Conservation (phyloP, 2,888 invertebrate genomes). For the Dryococelus australis region DNA sequence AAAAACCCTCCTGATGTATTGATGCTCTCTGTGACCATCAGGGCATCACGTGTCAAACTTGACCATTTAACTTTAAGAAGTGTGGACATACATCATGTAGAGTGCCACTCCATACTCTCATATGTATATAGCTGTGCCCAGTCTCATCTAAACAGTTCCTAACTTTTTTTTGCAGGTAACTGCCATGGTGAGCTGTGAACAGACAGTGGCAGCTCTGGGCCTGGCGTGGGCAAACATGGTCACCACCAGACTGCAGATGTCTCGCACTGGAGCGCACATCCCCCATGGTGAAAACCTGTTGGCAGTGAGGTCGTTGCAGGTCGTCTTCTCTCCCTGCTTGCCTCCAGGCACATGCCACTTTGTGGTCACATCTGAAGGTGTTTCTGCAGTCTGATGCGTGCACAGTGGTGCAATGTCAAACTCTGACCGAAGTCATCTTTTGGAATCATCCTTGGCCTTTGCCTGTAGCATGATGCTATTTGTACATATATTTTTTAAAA, state of each 20-base stretch:
- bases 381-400: constrained; percentile 44
- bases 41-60: too few relatives aligned
- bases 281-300: constrained; percentile 44
- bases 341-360: constrained; percentile 61
- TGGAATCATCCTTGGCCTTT: too few relatives aligned
- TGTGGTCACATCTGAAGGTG: constrained; percentile 61
- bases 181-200: constrained; percentile 35
- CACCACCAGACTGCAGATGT: constrained; percentile 65
- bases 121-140: background rate
- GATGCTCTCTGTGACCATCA: too few relatives aligned
- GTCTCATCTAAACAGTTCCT: background rate
- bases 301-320: constrained; percentile 58
- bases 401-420: background rate
- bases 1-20: too few relatives aligned
- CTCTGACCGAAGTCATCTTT: too few relatives aligned
- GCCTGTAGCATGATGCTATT: too few relatives aligned
- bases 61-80: too few relatives aligned
- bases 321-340: constrained; percentile 67
- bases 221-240: constrained; percentile 72
- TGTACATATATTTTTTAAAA: too few relatives aligned
- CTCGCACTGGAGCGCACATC: constrained; percentile 51
- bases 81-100: too few relatives aligned
- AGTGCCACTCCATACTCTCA: too few relatives aligned
- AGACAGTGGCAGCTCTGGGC: constrained; percentile 67
- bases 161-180: constrained; percentile 46